Evolutionary conservation across 2,888 invertebrate genomes (phyloP).

Genomic region (Dichetophora obliterata): DNA sequence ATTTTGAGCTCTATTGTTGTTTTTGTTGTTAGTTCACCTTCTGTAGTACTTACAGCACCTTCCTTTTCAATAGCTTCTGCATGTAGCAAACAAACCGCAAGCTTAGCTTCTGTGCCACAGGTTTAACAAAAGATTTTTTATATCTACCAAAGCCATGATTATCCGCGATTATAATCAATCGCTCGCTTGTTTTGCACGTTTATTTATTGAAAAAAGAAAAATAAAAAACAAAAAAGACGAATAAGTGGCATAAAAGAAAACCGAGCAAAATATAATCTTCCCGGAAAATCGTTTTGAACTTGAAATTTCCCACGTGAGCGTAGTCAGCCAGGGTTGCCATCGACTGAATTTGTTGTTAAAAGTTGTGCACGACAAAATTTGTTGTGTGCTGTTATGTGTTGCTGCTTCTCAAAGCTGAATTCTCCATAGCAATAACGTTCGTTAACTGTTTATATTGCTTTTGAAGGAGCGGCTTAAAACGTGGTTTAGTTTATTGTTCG

Average conservation of each 20-base stretch:
- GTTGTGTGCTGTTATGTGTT: no score
- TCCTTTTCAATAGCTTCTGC: conserved; percentile 25
- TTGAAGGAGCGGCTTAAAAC: no score
- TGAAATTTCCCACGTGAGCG: conserved; percentile 36
- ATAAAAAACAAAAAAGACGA: not conserved
- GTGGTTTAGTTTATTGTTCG: no score
- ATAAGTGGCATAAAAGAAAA: not conserved
- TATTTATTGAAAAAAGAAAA: not conserved
- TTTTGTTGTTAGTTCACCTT: not conserved
- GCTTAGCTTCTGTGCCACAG: not conserved
- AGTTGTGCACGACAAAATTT: no score
- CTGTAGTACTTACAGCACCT: not conserved
- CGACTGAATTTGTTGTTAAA: no score
- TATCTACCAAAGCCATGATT: not conserved
- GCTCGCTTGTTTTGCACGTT: not conserved
- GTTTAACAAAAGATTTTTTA: not conserved
- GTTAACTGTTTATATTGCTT: no score
- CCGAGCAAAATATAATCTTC: not conserved
- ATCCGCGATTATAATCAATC: conserved; percentile 31
- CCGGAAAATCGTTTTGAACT: conserved; percentile 23
- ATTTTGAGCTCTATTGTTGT: not conserved
- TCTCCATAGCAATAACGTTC: no score
- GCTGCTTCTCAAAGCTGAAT: not conserved
- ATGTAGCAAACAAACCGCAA: not conserved
- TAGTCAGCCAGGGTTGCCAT: not conserved